Evolutionary conservation across 2,113 vertebrate genomes (phyloP).

Genomic region (Tympanuchus pallidicinctus): DNA sequence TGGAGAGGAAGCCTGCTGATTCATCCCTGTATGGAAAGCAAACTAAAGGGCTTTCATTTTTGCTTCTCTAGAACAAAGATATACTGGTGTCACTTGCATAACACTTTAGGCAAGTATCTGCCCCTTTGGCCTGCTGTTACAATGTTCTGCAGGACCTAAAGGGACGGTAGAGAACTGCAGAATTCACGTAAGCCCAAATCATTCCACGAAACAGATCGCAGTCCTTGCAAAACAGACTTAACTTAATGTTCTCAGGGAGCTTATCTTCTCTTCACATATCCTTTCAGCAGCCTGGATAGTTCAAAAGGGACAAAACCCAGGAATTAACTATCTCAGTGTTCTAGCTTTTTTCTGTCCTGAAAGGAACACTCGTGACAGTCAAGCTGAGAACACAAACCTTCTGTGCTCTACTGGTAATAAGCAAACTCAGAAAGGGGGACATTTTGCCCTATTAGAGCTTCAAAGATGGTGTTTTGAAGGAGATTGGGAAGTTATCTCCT

Average conservation of each 20-base stretch:
- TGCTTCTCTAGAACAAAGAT: not conserved
- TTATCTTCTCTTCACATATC: not conserved
- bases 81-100: not conserved
- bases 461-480: not conserved
- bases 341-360: not conserved
- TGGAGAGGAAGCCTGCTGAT: conserved; percentile 47
- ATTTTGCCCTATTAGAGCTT: not conserved
- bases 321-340: not conserved
- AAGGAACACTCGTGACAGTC: not conserved
- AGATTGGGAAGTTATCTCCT: not conserved
- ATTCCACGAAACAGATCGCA: not conserved
- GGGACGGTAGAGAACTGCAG: not conserved
- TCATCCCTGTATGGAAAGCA: conserved; percentile 29
- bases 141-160: not conserved
- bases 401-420: not conserved
- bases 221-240: not conserved
- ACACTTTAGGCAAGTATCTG: not conserved
- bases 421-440: not conserved
- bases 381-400: not conserved
- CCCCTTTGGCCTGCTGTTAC: not conserved
- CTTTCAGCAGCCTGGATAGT: not conserved
- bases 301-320: not conserved
- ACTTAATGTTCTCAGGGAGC: not conserved
- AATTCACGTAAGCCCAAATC: not conserved
- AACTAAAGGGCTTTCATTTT: conserved; percentile 6